Conservation (phyloP, 2,797 vertebrate species). For the Otolemur crassicaudatus region DNA sequence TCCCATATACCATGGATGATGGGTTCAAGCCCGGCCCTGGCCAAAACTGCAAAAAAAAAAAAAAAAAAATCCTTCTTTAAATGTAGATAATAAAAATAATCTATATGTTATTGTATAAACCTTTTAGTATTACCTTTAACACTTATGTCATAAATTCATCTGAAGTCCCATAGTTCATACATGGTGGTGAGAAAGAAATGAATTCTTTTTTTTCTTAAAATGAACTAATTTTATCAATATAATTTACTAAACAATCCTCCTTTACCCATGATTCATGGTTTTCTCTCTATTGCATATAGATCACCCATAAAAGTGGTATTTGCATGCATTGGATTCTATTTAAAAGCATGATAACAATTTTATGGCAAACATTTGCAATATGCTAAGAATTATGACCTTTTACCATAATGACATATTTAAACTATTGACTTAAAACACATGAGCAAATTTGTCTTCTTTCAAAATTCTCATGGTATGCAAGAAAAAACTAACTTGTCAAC, state of each 20-base stretch:
- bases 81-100: background rate
- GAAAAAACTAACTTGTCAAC: background rate
- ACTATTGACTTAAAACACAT: background rate
- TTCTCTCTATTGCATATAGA: background rate
- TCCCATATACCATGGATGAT: no score
- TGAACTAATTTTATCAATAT: background rate
- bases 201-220: background rate
- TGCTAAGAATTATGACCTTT: background rate
- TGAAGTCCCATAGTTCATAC: background rate
- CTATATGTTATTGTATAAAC: background rate
- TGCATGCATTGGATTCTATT: background rate
- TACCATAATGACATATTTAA: slow-evolving; percentile 9
- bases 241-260: background rate
- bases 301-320: background rate
- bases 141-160: slow-evolving; percentile 18
- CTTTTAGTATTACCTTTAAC: slow-evolving; percentile 8
- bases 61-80: background rate
- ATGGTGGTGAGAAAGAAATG: background rate
- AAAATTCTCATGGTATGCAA: background rate
- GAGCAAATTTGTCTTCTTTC: background rate
- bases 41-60: no score
- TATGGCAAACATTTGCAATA: slow-evolving; percentile 1
- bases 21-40: no score
- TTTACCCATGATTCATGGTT: background rate
- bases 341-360: background rate